Base-by-base conservation (phyloP, 2,797 vertebrate species). In the Myiothlypis chrysogaster region DNA sequence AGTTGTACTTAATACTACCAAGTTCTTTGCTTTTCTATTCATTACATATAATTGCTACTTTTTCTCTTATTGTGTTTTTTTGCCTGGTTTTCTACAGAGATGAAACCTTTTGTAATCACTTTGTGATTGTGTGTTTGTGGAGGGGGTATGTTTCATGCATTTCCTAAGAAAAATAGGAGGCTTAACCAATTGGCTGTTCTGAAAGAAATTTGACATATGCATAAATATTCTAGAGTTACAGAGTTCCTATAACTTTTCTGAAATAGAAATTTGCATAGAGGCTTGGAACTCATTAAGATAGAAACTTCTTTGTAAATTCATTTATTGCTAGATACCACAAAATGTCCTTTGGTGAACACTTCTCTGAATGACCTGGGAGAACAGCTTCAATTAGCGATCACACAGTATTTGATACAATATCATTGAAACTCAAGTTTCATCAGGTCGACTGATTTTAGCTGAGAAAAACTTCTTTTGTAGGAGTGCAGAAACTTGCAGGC, bases 21-120 rank as follows among this genome's bases (percentile, higher is more conserved):
- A 81, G 78, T 75, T 93, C 68, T 87, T 89, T 83, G 64, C 61
- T 91, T 94, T 85, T 80, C 46, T 91, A 73, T 77, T 83, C 68
- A 89, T 92, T 94, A 44, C 19, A 47, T 71, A 49, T 73, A 93
- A 93, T 90, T 85, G 30, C 53, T 80, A 64, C 81, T 68, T 93
- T 73, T 84, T 63, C 53, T 82, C 56, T 75, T 68, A 22, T 87
- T 89, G 71, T 73, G 27, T 44, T 83, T 77, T 89, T 80, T 77
- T 77, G 7, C 20, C 10, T 64, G 41, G 14, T 49, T 78, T 93
- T 83, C 39, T 82, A 18, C 2, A 18, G 64, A 41, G 72, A 83
- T 50, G 46, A 84, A 55, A 63, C 10, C 10, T 78, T 83, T 46
- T 66, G 37, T 83, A 90, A 91, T 93, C 73, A 87, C 30, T 49